phyloP scores from a whole-genome alignment of 2,888 invertebrate species.

The Adelphocoris suturalis region DNA sequence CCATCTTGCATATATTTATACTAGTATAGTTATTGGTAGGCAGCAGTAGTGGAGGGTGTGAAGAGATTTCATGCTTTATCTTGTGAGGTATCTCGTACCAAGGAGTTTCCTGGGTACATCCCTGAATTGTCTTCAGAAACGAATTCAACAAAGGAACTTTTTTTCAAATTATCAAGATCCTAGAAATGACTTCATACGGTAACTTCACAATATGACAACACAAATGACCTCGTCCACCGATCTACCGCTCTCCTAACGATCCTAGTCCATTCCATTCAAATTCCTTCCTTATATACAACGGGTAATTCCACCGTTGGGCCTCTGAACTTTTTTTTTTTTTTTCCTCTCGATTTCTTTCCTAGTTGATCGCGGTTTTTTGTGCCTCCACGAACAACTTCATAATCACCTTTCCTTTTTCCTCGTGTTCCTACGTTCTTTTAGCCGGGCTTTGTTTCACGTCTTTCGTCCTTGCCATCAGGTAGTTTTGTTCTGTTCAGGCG shows the following conservation, averaged over 20 bases:
- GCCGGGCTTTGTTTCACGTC: not conserved
- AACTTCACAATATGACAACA: not conserved
- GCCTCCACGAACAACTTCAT: not conserved
- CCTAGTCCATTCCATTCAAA: not conserved
- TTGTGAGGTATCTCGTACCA: no score
- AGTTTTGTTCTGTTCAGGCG: not conserved
- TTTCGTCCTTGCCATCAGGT: conserved; percentile 8
- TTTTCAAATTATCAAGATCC: not conserved
- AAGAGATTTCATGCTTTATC: no score
- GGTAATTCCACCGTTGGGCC: not conserved
- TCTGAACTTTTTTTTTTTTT: not conserved
- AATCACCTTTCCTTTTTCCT: conserved; percentile 2
- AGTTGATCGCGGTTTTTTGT: not conserved
- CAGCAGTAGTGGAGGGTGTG: no score
- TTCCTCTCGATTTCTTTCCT: conserved; percentile 17
- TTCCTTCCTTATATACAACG: not conserved
- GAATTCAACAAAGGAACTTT: not conserved
- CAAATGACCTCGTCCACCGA: conserved; percentile 2
- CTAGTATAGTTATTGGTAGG: no score
- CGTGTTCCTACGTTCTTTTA: not conserved
- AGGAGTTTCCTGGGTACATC: no score
- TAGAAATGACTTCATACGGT: not conserved
- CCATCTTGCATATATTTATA: no score
- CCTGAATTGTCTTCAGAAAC: not conserved
- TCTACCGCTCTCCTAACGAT: conserved; percentile 7